Base-by-base conservation (phyloP, 2,113 vertebrate species). In the Takifugu flavidus region DNA sequence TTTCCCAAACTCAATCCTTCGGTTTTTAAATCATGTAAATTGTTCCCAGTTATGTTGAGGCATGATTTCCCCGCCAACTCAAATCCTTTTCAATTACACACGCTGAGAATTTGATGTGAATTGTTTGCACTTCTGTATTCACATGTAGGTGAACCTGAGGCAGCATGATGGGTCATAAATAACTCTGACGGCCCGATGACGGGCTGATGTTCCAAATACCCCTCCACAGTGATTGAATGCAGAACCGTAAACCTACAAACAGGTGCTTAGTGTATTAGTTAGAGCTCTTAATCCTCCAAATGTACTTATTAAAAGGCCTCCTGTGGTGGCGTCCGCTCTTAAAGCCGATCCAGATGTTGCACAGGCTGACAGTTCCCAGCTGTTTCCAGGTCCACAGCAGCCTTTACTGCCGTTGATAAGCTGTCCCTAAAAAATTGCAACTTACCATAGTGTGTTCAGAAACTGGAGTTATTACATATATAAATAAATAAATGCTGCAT, bases 71-170 rank as follows among this genome's bases (percentile, higher is more conserved):
- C 70, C 60, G 75, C 70, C 70, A 70, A 65, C 67, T 79, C 75
- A 83, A 87, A 87, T 87, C 85, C 78, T 56, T 60, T 69, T 72
- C 79, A 87, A 87, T 85, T 87, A 83, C 67, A 77, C 65, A 58
- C 67, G 58, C 53, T 78, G 70, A 74, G 65, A 67, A 55, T 70
- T 74, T 70, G 61, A 71, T 76, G 77, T 83, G 49, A 53, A 78
- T 80, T 79, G 70, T 45, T 52, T 68, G 57, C n/a, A 15, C 59
- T 75, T 42, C 51, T 77, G 66, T 73, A 52, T 63, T 56, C 59
- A 52, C 62, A 55, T 42, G 49, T 57, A 60, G 68, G 46, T 72
- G 55, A 44, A 52, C 50, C 53, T 43, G 59, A 58, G 42, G 49
- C 65, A 50, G 67, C 49, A 51, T 63, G 50, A 27, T 44, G 53